Evolutionary conservation across 2,797 vertebrate genomes (phyloP), one percentile per base, ranked within the genome.

Genomic region (Ceryle rudis): DNA sequence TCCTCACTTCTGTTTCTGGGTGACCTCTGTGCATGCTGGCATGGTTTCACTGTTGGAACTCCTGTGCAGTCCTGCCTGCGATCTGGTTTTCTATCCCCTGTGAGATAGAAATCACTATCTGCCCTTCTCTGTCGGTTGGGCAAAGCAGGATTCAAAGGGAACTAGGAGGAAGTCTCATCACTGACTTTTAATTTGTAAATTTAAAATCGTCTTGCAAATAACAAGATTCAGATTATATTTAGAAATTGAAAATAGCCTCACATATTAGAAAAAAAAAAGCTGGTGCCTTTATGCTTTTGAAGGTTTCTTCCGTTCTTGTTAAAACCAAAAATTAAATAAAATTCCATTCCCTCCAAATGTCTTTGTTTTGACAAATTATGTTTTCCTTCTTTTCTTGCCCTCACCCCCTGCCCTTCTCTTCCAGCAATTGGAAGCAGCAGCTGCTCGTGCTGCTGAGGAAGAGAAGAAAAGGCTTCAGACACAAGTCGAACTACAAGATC

Each of bases 341-440:
- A 23, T 87, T 57, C 20, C 4, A 8, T 62, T 70, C 44, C 13
- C 6, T 80, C 17, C 13, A 70, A 71, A 47, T 58, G 0, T 51
- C 57, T 73, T 82, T 1, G 2, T 80, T 91, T 92, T 83, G n/a
- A 71, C 31, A 29, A 46, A 25, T 21, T 20, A 1, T 2, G 81
- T 89, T 70, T 58, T n/a, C 31, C n/a, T 11, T 61, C 19, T 57
- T 67, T 17, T 49, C 52, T 33, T 13, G 5, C 9, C 16, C 11
- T 8, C 12, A 19, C 6, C 8, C 17, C 20, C 14, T 2, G 14
- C 15, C 26, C 77, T 92, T 74, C 61, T 82, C 21, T 81, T 71
- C 28, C 97, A 99, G 99, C 99, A 99, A 98, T 97, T 99, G 97
- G 98, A 99, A 93, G 99, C 99, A 84, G 98, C 99, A 5, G 99